Conservation (phyloP, 2,113 vertebrate genomes). For the Rallus limicola region DNA sequence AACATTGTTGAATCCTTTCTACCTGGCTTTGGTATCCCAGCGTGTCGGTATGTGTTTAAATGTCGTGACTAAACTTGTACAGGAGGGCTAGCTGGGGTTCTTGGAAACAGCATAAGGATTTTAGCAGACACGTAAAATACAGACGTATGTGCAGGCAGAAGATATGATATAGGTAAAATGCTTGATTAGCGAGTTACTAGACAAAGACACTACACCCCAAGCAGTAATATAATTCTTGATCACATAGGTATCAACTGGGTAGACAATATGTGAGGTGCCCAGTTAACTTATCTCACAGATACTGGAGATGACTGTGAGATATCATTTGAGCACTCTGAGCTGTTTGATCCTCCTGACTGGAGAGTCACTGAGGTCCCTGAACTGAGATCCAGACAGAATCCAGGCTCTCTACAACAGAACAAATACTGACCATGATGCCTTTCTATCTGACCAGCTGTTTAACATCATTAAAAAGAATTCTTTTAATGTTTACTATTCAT, state of each 20-base stretch:
- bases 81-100: background rate
- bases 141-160: background rate
- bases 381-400: background rate
- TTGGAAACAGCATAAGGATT: background rate
- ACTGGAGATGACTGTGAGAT: background rate
- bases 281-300: background rate
- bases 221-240: background rate
- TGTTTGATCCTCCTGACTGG: background rate
- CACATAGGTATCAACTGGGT: background rate
- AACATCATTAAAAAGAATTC: background rate
- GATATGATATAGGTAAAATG: background rate
- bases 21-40: background rate
- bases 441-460: background rate
- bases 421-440: fast-evolving
- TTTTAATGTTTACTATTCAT: background rate
- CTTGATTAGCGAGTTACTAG: fast-evolving
- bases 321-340: too few relatives aligned
- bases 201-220: background rate
- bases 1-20: background rate
- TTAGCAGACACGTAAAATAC: background rate
- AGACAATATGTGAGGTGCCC: background rate
- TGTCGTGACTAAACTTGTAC: background rate
- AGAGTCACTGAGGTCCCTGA: background rate
- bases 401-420: background rate
- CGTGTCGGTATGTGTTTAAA: background rate